A percentile compares a stretch with the other conserved stretches of the same genome.
These are phyloP conservation scores for Plagiodera versicolora DNA, from an alignment of 2,888 invertebrate species.

Conservation along the genomic window DNA sequence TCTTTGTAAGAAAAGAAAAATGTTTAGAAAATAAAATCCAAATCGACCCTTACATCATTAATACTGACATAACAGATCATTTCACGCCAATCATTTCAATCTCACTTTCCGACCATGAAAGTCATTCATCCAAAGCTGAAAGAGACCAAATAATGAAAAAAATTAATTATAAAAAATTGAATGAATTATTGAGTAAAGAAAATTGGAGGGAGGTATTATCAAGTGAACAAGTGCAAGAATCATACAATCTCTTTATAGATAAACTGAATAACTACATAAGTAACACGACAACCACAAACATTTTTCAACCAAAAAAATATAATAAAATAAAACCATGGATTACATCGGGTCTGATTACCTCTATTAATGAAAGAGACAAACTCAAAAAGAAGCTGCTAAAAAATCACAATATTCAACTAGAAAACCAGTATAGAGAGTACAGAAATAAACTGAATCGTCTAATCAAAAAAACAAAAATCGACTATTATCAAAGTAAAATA, in stretches of 20 bases:
- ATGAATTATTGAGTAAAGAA: conserved; percentile 1
- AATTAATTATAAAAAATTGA: conserved; percentile 9
- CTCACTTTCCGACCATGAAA: not conserved
- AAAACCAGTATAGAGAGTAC: conserved; percentile 9
- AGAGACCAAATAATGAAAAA: conserved; percentile 1
- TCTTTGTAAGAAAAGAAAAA: conserved; percentile 9
- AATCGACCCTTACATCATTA: conserved; percentile 5
- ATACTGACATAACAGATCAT: conserved; percentile 14
- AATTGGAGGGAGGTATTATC: conserved; percentile 6
- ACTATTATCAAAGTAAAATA: conserved; percentile 10
- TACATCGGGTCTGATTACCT: conserved; percentile 5
- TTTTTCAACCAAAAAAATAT: not conserved
- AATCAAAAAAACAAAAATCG: conserved; percentile 3
- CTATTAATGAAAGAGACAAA: conserved; percentile 7
- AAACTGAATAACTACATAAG: not conserved
- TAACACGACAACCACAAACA: not conserved
- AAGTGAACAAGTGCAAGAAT: not conserved
- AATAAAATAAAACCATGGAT: conserved; percentile 11
- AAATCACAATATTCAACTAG: not conserved
- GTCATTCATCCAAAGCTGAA: not conserved
- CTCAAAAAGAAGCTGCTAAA: conserved; percentile 6
- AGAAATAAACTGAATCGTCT: conserved; percentile 8
- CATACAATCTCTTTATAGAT: conserved; percentile 8
- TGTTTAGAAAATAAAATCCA: conserved; percentile 9
- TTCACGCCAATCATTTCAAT: conserved; percentile 4